phyloP scores from a whole-genome alignment of 2,113 vertebrate species.

The Melanocharis versteri region DNA sequence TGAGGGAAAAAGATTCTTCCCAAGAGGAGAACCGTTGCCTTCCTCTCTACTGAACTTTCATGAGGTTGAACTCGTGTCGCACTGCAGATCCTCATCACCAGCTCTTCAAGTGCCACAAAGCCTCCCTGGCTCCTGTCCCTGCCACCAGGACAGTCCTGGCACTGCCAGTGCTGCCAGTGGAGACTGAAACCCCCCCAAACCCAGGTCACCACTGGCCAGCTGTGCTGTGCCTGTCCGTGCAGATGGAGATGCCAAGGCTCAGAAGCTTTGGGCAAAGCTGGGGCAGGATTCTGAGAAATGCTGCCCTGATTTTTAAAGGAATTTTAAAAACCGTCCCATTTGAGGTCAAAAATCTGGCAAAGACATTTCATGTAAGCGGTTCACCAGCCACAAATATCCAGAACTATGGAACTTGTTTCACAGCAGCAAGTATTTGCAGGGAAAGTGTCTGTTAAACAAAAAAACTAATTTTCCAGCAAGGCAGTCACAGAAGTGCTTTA shows the following conservation, averaged over 20 bases:
- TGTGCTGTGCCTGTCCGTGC: not conserved
- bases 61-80: not conserved
- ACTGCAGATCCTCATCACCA: not conserved
- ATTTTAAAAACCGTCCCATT: not conserved
- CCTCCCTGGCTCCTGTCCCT: not conserved
- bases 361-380: not conserved
- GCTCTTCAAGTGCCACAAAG: not conserved
- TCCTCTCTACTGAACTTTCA: not conserved
- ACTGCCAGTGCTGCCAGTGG: fast-evolving
- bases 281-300: not conserved
- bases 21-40: not conserved
- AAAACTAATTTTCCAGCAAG: not conserved
- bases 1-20: not conserved
- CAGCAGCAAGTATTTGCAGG: not conserved
- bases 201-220: not conserved
- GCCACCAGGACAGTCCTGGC: not conserved
- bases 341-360: not conserved
- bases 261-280: not conserved
- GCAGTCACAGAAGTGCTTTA: not conserved
- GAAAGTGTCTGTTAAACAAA: not conserved
- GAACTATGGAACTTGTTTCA: not conserved
- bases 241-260: not conserved
- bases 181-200: not conserved
- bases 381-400: not conserved
- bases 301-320: not conserved